These are phyloP conservation scores for Cyprinodon diabolis DNA, from an alignment of 2,797 vertebrate genomes.

Conservation along the genomic window DNA sequence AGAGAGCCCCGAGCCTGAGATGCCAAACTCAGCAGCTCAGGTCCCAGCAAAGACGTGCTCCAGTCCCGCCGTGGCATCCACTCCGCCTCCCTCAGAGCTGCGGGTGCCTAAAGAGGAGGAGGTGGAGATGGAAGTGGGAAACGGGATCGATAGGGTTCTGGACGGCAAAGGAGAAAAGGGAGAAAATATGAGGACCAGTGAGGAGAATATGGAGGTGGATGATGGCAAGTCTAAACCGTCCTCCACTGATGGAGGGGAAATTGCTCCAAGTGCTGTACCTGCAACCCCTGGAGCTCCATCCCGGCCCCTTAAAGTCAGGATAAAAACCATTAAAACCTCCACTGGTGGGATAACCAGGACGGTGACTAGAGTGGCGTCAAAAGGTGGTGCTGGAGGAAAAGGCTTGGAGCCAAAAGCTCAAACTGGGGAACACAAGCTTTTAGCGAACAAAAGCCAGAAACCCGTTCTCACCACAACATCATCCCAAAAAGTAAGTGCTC, in stretches of 20 bases:
- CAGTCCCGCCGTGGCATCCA: conserved; percentile 73
- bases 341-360: conserved; percentile 95
- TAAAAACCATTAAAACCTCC: conserved; percentile 96
- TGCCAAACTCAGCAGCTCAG: conserved; percentile 75
- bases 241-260: conserved; percentile 48
- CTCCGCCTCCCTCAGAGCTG: conserved; percentile 77
- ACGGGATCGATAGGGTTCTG: conserved; percentile 58
- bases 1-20: conserved; percentile 84
- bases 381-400: conserved; percentile 74
- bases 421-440: conserved; percentile 65
- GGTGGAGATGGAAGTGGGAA: conserved; percentile 84
- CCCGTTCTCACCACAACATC: conserved; percentile 50
- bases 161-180: conserved; percentile 73
- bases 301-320: conserved; percentile 92
- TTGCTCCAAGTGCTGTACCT: conserved; percentile 54
- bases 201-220: conserved; percentile 79
- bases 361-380: conserved; percentile 87
- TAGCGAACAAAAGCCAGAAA: conserved; percentile 71
- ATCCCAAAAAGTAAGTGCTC: conserved; percentile 77
- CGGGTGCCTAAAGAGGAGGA: conserved; percentile 86
- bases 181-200: conserved; percentile 60
- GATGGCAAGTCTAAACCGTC: conserved; percentile 64
- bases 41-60: conserved; percentile 74
- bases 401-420: conserved; percentile 73
- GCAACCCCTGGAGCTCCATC: conserved; percentile 83